These are phyloP conservation scores for Lagopus leucura DNA, from an alignment of 2,113 vertebrate species.

Conservation along the genomic window DNA sequence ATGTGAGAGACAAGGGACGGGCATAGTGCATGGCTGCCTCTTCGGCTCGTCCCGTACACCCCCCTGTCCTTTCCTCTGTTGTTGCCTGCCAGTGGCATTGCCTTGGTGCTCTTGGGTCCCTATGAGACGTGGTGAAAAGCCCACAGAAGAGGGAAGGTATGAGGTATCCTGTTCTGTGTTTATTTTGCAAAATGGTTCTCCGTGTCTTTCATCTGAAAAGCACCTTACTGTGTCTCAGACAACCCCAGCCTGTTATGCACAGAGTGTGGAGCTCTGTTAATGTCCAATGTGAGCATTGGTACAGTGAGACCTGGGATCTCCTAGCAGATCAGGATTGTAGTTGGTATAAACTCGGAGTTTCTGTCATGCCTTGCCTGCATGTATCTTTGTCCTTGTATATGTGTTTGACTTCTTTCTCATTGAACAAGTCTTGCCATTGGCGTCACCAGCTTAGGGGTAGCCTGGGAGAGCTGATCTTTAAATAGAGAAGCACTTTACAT, in stretches of 20 bases:
- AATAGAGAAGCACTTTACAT: background rate
- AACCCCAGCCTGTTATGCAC: background rate
- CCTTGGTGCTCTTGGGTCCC: slow-evolving; percentile 31
- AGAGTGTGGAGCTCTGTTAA: background rate
- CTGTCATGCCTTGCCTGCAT: background rate
- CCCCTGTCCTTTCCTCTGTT: background rate
- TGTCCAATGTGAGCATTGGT: background rate
- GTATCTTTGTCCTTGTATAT: background rate
- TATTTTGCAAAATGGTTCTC: background rate
- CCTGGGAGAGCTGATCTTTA: background rate
- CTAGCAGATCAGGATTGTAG: background rate
- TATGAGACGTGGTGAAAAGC: background rate
- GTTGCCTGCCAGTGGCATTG: slow-evolving; percentile 32
- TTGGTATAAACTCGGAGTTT: background rate
- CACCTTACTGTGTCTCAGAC: background rate
- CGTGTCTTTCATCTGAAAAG: background rate
- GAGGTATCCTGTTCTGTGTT: background rate
- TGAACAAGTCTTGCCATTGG: background rate
- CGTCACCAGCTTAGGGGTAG: background rate
- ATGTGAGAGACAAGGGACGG: slow-evolving; percentile 53
- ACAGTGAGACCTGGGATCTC: background rate
- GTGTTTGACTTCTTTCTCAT: background rate
- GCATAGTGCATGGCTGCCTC: slow-evolving; percentile 68
- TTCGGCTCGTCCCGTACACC: background rate
- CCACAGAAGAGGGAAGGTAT: background rate